Conservation (phyloP, 2,888 invertebrate species). For the Drosophila dives region DNA sequence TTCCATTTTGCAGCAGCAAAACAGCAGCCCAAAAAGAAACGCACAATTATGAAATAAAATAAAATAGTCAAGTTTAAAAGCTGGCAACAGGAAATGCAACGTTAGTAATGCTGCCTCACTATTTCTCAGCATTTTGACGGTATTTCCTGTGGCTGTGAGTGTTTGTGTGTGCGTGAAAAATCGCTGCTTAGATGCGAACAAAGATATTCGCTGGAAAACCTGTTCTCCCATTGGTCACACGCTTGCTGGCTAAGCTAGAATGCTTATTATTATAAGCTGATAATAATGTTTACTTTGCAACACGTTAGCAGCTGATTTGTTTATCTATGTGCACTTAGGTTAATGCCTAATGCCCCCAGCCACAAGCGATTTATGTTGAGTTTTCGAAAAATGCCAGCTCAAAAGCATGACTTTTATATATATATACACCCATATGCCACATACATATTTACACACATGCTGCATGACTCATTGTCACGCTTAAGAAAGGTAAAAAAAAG, state of each 20-base stretch:
- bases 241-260: slow-evolving; percentile 2
- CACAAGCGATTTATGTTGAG: slow-evolving; percentile 14
- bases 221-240: slow-evolving; percentile 32
- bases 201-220: slow-evolving; percentile 28
- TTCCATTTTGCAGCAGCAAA: slow-evolving; percentile 32
- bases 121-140: slow-evolving; percentile 25
- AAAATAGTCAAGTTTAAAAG: slow-evolving; percentile 7
- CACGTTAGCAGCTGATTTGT: slow-evolving; percentile 52
- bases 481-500: slow-evolving; percentile 54
- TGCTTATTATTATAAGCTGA: slow-evolving; percentile 44
- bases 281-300: slow-evolving; percentile 48
- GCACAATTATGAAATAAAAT: slow-evolving; percentile 26
- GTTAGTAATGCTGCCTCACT: slow-evolving; percentile 12
- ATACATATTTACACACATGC: slow-evolving; percentile 22
- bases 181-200: background rate
- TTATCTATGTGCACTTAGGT: slow-evolving; percentile 31
- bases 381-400: slow-evolving; percentile 9
- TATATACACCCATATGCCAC: background rate
- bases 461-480: slow-evolving; percentile 66
- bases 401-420: slow-evolving; percentile 14
- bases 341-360: background rate
- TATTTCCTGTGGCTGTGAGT: slow-evolving; percentile 30
- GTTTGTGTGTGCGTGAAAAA: background rate
- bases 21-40: slow-evolving; percentile 16
- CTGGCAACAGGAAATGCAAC: slow-evolving; percentile 43